phyloP scores from a whole-genome alignment of 2,888 invertebrate species.

The Steinernema hermaphroditum region DNA sequence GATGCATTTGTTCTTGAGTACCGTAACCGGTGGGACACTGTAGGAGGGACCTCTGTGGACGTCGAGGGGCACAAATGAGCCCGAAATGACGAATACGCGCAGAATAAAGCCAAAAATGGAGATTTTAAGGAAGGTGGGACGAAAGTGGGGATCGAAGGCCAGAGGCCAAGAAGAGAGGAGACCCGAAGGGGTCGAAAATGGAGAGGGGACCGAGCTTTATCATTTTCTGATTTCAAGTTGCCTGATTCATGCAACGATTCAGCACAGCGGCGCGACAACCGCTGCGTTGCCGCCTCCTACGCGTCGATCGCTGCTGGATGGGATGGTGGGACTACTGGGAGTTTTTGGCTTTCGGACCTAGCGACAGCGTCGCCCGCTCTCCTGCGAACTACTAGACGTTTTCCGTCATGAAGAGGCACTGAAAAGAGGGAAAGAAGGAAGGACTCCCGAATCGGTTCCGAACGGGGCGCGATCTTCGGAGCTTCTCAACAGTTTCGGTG shows the following conservation, averaged over 20 bases:
- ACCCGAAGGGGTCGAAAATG: not conserved
- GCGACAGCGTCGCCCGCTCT: conserved; percentile 7
- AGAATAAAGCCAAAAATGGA: not conserved
- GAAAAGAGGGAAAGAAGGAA: too few species aligned
- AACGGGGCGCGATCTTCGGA: too few species aligned
- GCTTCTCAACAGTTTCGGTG: too few species aligned
- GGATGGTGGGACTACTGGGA: conserved; percentile 3
- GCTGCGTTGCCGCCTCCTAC: conserved; percentile 17
- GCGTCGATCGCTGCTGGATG: not conserved
- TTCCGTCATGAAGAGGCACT: too few species aligned
- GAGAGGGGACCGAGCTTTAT: conserved; percentile 19
- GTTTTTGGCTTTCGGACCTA: conserved; percentile 21
- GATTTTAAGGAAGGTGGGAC: not conserved
- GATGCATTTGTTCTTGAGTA: too few species aligned
- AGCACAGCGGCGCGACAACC: not conserved
- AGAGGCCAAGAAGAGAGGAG: not conserved
- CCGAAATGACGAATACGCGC: too few species aligned
- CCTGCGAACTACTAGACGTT: not conserved
- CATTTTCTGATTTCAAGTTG: conserved; percentile 28
- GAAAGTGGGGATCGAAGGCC: not conserved
- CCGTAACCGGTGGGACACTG: too few species aligned
- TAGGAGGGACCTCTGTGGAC: too few species aligned
- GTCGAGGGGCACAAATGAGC: too few species aligned
- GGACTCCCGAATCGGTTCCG: too few species aligned
- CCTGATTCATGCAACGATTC: conserved; percentile 26